Conservation (phyloP, 2,797 vertebrate genomes). For the Lerista edwardsae region DNA sequence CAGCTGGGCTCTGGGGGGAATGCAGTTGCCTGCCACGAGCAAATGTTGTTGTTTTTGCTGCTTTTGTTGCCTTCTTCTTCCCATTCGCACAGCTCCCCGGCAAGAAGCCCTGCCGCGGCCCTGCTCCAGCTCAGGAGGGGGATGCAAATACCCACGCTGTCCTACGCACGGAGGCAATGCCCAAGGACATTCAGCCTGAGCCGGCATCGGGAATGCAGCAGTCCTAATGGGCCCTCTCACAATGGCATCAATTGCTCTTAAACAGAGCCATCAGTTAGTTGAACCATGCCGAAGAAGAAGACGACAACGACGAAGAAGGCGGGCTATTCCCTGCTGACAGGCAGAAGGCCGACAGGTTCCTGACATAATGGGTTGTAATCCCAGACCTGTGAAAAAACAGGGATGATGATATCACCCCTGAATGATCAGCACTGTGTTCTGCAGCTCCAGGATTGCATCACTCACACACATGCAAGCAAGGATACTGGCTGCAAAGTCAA, state of each 20-base stretch:
- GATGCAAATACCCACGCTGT: background rate
- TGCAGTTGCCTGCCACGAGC: constrained; percentile 19
- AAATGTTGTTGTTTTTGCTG: constrained; percentile 5
- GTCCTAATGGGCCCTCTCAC: too few species aligned
- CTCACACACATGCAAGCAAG: background rate
- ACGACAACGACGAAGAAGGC: too few species aligned
- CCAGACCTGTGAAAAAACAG: background rate
- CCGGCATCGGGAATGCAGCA: constrained; percentile 13
- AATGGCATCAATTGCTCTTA: background rate
- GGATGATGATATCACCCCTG: background rate
- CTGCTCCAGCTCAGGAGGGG: background rate
- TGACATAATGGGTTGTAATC: background rate
- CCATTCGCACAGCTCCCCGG: background rate
- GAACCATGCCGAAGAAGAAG: background rate
- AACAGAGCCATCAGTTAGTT: background rate
- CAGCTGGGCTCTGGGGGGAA: constrained; percentile 1
- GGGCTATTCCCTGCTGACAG: background rate
- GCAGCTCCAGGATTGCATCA: background rate
- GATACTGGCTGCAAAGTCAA: background rate
- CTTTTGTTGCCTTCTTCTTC: background rate
- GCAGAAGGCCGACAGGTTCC: background rate
- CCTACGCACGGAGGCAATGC: background rate
- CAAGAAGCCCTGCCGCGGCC: too few species aligned
- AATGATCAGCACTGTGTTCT: background rate
- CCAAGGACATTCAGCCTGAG: constrained; percentile 32